Base-by-base conservation (phyloP, 1,140 invertebrate species). In the Zaprionus ornatus region DNA sequence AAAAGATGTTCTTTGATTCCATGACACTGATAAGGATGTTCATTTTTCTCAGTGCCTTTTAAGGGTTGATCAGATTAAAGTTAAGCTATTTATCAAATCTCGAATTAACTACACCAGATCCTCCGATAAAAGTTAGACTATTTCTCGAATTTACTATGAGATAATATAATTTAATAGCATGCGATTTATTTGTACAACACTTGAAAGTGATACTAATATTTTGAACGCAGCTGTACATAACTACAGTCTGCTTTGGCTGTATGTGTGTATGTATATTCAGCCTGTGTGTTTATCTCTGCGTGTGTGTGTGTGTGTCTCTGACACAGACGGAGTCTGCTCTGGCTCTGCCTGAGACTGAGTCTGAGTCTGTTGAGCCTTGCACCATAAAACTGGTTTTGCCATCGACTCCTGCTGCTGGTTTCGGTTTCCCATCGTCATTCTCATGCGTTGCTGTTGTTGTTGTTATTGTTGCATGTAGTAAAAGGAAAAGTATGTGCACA, bases 311-410 rank as follows among this genome's bases (percentile, higher is more conserved):
- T 45, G 57, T 61, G 52, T 66, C 21, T 17, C 40, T 45, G 37
- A n/a, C 37, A n/a, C 37, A 37, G 35, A 37, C 35, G 35, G 13
- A 37, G 35, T 37, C 17, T 63, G 48, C 69, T 65, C 48, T 79
- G 70, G 81, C 72, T 69, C 72, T 69, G 63, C 69, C 75, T 67
- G 40, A 9, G 40, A 63, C 54, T 57, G 29, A 32, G 70, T 54
- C 57, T 82, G 80, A 40, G 40, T 42, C 68, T 55, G n/a, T 63
- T 61, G 72, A 85, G 81, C 78, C 84, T 74, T 90, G 74, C 82
- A 76, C 48, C 67, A 62, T 55, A 70, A 85, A 87, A 85, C 86
- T 65, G 86, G 86, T 85, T 88, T 90, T 52, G 42, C 59, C 64
- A 91, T 81, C 52, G 48, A 54, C 64, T 56, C 76, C 67, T 75